These are phyloP conservation scores for Ochropleura plecta DNA, from an alignment of 2,888 invertebrate species.

Conservation along the genomic window DNA sequence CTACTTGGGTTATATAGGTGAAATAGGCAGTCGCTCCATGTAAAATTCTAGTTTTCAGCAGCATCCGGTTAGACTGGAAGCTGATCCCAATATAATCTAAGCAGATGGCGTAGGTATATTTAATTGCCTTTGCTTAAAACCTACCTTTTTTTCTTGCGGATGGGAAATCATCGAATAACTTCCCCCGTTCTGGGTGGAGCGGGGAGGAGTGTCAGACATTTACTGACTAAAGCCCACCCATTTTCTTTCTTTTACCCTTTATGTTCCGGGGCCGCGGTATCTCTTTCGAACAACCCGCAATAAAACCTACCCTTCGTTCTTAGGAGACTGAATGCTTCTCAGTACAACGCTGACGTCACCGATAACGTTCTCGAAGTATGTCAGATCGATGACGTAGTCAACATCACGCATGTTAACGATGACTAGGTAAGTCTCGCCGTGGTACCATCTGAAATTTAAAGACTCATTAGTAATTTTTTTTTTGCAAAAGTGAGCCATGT, in stretches of 20 bases:
- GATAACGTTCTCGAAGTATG: constrained; percentile 83
- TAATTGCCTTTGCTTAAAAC: constrained; percentile 1
- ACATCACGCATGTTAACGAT: constrained; percentile 88
- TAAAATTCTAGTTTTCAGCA: neutral
- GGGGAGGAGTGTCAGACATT: no score
- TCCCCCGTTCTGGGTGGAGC: no score
- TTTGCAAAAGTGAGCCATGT: neutral
- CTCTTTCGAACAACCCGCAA: no score
- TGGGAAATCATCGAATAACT: no score
- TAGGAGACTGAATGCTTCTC: constrained; percentile 79
- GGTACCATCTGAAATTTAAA: constrained; percentile 79
- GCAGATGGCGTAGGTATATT: neutral
- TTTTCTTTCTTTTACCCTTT: no score
- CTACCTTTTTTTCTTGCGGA: no score
- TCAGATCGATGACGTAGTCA: constrained; percentile 77
- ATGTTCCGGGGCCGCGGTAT: no score
- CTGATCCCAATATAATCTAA: neutral
- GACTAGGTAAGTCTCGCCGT: constrained; percentile 80
- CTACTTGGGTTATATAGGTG: neutral
- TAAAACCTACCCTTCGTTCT: constrained; percentile 75
- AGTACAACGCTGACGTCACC: constrained; percentile 87
- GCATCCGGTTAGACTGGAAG: neutral
- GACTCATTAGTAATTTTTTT: neutral
- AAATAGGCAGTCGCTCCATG: neutral
- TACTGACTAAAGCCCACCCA: no score